Percentiles rank a stretch among this genome's conserved stretches.
Conservation (phyloP, 2,113 vertebrate species). For the Chinchilla lanigera region DNA sequence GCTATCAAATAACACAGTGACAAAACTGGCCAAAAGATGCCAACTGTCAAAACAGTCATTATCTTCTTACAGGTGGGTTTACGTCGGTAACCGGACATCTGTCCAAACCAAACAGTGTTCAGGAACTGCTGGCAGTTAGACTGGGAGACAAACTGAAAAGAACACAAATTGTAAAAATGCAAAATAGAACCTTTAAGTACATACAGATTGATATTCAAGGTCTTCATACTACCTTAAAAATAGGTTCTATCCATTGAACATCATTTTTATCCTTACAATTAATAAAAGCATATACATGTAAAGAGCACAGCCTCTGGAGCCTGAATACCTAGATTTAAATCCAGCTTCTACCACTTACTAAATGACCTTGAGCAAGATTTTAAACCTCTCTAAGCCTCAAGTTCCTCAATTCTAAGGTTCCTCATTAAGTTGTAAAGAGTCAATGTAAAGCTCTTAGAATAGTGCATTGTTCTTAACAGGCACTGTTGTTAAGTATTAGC, state of each 20-base stretch:
- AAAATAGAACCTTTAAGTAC: slow-evolving; percentile 46
- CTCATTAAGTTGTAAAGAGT: slow-evolving; percentile 17
- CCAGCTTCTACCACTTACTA: not conserved
- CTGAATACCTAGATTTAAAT: not conserved
- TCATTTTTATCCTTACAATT: not conserved
- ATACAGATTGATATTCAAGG: slow-evolving; percentile 30
- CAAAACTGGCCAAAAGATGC: slow-evolving; percentile 95
- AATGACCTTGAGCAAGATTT: slow-evolving; percentile 35
- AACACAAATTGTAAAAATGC: not conserved
- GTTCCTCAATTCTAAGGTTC: not conserved
- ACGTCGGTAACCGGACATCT: slow-evolving; percentile 98
- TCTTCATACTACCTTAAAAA: slow-evolving; percentile 1
- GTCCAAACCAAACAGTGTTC: slow-evolving; percentile 99
- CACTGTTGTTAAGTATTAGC: not conserved
- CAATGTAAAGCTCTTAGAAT: slow-evolving; percentile 21
- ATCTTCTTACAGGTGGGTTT: slow-evolving; percentile 99
- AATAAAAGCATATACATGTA: slow-evolving; percentile 7
- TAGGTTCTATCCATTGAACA: not conserved
- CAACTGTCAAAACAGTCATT: slow-evolving; percentile 94
- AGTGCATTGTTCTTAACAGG: not conserved
- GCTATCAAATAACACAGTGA: slow-evolving; percentile 97
- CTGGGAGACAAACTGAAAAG: slow-evolving; percentile 96
- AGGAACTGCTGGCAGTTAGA: slow-evolving; percentile 99
- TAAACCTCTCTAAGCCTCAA: slow-evolving; percentile 34
- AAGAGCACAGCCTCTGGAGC: not conserved